A percentile compares a stretch with the other conserved stretches of the same genome.
These are phyloP conservation scores for Atethmia centrago DNA, from an alignment of 2,888 invertebrate genomes.

Conservation along the genomic window DNA sequence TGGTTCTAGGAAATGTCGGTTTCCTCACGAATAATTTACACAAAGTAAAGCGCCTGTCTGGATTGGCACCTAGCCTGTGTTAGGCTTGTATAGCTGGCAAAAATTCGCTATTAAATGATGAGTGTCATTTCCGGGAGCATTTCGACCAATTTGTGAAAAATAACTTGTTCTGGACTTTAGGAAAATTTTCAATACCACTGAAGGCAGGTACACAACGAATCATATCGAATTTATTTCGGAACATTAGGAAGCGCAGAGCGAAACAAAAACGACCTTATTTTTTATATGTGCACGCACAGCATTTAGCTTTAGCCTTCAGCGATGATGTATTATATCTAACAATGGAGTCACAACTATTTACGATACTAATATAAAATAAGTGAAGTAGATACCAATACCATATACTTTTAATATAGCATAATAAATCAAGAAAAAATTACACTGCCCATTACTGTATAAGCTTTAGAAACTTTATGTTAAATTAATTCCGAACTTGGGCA, in stretches of 20 bases:
- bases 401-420: conserved; percentile 13
- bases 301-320: conserved; percentile 46
- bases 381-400: neutral
- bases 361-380: neutral
- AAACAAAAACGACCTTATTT: conserved; percentile 62
- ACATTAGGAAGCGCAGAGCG: conserved; percentile 43
- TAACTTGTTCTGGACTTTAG: neutral
- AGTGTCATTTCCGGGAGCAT: neutral
- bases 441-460: conserved; percentile 12
- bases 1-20: no score
- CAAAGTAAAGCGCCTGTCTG: no score
- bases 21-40: no score
- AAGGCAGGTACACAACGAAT: conserved; percentile 9
- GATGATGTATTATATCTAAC: conserved; percentile 36
- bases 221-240: conserved; percentile 45
- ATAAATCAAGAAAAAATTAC: conserved; percentile 35
- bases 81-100: no score
- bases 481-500: conserved; percentile 32
- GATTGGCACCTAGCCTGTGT: no score
- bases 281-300: conserved; percentile 48
- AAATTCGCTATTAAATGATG: neutral
- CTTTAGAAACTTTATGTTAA: conserved; percentile 46
- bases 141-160: neutral
- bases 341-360: conserved; percentile 29
- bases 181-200: conserved; percentile 10